A percentile compares a stretch with the other conserved stretches of the same genome.
phyloP scores from a whole-genome alignment of 2,888 invertebrate species.

The Eretmocerus hayati region DNA sequence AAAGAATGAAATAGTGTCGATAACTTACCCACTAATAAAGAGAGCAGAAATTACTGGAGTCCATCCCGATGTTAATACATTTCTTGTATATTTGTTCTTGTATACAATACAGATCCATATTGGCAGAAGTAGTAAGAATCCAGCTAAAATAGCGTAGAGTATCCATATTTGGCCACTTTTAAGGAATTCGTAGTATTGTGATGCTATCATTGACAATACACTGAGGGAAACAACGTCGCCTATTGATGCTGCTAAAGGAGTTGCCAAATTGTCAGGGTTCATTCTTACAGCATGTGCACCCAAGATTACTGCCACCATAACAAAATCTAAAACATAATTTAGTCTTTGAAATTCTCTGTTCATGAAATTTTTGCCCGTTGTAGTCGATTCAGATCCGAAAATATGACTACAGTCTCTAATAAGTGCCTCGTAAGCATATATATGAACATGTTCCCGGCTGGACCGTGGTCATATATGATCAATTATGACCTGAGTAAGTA shows the following conservation, averaged over 20 bases:
- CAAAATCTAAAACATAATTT: conserved; percentile 58
- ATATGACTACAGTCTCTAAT: no score
- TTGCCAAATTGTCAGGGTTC: conserved; percentile 96
- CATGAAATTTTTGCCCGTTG: no score
- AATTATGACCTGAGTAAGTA: no score
- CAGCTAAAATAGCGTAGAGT: conserved; percentile 63
- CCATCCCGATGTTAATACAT: conserved; percentile 88
- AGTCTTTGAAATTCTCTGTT: no score
- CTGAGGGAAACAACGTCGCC: conserved; percentile 91
- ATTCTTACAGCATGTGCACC: conserved; percentile 74
- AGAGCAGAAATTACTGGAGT: conserved; percentile 89
- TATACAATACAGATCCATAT: conserved; percentile 80
- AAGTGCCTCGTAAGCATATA: no score
- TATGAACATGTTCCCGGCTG: no score
- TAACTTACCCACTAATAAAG: conserved; percentile 85
- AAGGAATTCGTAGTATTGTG: conserved; percentile 62
- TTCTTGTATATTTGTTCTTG: conserved; percentile 78
- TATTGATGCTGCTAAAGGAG: conserved; percentile 91
- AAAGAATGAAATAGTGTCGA: neutral
- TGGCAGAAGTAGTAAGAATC: conserved; percentile 71
- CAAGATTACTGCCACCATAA: conserved; percentile 87
- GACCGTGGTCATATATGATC: no score
- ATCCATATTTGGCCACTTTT: conserved; percentile 63
- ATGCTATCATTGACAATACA: conserved; percentile 76
- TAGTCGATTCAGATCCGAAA: no score